phyloP scores from a whole-genome alignment of 2,113 vertebrate genomes.

The Corythornis madagascariensis region DNA sequence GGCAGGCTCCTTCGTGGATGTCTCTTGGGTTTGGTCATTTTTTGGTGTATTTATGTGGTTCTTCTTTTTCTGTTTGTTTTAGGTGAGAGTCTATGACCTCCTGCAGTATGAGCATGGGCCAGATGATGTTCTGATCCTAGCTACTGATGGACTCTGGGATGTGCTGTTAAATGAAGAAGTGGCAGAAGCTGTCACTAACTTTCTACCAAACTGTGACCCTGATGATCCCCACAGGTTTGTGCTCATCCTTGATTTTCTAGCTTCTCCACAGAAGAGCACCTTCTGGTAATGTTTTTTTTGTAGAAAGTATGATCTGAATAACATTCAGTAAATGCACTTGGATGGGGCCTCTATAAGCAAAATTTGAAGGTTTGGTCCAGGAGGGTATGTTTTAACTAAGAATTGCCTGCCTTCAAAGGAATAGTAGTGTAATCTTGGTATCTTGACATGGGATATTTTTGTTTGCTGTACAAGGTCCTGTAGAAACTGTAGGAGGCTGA shows the following conservation, averaged over 20 bases:
- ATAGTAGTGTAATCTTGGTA: not conserved
- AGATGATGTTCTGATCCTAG: conserved; percentile 92
- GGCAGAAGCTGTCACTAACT: conserved; percentile 87
- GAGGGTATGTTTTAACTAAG: not conserved
- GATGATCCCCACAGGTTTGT: conserved; percentile 94
- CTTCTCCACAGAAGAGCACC: not conserved
- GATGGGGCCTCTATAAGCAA: not conserved
- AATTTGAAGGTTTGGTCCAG: not conserved
- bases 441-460: not conserved
- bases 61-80: conserved; percentile 6
- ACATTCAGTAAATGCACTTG: not conserved
- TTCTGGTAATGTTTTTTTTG: not conserved
- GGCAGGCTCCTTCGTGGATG: not conserved
- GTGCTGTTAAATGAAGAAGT: conserved; percentile 96
- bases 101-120: conserved; percentile 85
- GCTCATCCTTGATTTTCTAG: not conserved
- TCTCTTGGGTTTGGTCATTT: not conserved
- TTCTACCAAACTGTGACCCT: conserved; percentile 94
- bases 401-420: not conserved
- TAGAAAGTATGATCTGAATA: not conserved
- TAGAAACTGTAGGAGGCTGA: not conserved
- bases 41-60: no score
- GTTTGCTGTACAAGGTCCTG: not conserved
- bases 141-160: conserved; percentile 97
- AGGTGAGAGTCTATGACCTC: conserved; percentile 92